phyloP scores from a whole-genome alignment of 1,140 invertebrate species.

The Caenorhabditis elegans region DNA sequence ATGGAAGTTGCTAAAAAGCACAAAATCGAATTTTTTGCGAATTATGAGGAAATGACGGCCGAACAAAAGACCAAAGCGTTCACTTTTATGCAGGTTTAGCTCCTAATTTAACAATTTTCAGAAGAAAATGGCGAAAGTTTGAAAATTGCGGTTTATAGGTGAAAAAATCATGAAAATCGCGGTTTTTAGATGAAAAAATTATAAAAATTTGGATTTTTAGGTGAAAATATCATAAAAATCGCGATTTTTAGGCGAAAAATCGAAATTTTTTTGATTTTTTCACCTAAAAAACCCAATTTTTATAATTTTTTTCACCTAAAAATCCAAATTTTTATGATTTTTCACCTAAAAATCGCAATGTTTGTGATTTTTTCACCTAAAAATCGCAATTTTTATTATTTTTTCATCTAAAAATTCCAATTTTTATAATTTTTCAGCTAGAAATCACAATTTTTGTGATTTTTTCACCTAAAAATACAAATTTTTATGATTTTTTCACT shows the following conservation, averaged over 20 bases:
- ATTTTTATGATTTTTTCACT: too few relatives aligned
- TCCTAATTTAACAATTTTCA: too few relatives aligned
- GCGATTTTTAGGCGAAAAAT: background rate
- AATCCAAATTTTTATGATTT: too few relatives aligned
- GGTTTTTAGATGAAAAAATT: background rate
- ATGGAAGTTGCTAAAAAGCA: background rate
- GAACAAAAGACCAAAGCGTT: background rate
- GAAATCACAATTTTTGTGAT: background rate
- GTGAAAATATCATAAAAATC: too few relatives aligned
- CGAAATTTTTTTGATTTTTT: too few relatives aligned
- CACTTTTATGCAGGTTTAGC: background rate
- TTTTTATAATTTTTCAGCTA: background rate
- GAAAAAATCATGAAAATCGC: background rate
- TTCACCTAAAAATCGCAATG: too few relatives aligned
- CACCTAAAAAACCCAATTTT: too few relatives aligned
- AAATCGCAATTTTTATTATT: too few relatives aligned
- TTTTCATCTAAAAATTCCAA: background rate
- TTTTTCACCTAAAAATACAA: background rate
- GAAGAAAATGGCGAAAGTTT: background rate
- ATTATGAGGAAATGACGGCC: background rate
- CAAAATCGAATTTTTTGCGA: background rate
- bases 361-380: too few relatives aligned
- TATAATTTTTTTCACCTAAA: too few relatives aligned
- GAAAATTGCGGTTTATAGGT: too few relatives aligned
- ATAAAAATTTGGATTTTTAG: too few relatives aligned